Evolutionary conservation across 2,797 vertebrate genomes (phyloP).

Genomic region (Acanthis flammea): DNA sequence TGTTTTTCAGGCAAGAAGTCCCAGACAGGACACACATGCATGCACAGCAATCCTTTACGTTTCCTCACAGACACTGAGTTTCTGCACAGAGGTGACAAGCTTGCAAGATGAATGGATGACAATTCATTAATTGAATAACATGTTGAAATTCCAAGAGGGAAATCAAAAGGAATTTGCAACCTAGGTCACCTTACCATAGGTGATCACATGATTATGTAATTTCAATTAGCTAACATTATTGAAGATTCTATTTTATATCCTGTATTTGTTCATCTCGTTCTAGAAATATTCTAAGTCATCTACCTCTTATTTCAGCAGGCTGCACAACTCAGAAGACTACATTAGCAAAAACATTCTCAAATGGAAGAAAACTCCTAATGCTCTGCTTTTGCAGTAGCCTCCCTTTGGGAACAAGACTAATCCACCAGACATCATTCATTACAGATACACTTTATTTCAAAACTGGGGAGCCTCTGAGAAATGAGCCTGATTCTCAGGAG

Average conservation of each 20-base stretch:
- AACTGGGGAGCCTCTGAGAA: neutral
- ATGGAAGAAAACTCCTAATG: neutral
- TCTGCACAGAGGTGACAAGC: neutral
- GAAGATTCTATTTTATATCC: neutral
- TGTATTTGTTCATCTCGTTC: neutral
- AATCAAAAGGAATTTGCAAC: neutral
- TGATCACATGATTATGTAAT: neutral
- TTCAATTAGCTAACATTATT: neutral
- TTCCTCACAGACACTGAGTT: neutral
- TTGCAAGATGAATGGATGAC: rapidly evolving
- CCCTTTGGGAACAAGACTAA: neutral
- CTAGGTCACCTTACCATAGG: neutral
- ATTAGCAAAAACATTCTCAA: neutral
- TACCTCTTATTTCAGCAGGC: neutral
- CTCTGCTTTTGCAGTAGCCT: neutral
- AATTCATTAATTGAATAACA: neutral
- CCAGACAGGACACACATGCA: too few relatives aligned
- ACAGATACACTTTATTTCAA: neutral
- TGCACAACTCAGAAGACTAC: neutral
- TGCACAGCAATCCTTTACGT: neutral
- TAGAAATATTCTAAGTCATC: neutral
- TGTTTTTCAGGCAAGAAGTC: neutral
- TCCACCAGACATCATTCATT: neutral
- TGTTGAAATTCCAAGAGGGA: neutral
- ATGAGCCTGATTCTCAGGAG: rapidly evolving